A percentile compares a stretch with the other conserved stretches of the same genome.
Evolutionary conservation across 2,888 invertebrate species (phyloP).

Genomic region (Perdita meconis): DNA sequence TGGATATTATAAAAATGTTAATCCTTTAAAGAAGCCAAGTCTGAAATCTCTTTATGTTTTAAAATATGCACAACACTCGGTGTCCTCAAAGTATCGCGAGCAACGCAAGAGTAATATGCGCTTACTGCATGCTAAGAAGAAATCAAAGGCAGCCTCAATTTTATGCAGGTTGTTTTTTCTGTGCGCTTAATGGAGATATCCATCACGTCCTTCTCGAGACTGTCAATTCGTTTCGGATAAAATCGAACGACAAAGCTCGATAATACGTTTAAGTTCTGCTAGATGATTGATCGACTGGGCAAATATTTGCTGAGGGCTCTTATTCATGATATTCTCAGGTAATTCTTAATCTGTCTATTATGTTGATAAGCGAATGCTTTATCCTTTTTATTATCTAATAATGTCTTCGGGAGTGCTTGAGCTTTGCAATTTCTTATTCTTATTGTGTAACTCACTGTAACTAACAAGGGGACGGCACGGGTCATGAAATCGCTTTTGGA

Average conservation of each 20-base stretch:
- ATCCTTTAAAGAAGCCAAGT: constrained; percentile 16
- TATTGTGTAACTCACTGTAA: background rate
- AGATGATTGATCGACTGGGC: constrained; percentile 34
- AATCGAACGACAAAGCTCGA: constrained; percentile 15
- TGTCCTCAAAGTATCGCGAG: constrained; percentile 37
- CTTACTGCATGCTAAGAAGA: constrained; percentile 1
- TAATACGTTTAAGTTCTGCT: constrained; percentile 28
- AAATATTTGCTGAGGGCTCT: constrained; percentile 37
- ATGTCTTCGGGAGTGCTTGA: background rate
- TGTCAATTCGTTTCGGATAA: constrained; percentile 30
- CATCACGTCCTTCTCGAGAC: constrained; percentile 22
- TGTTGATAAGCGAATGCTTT: constrained; percentile 3
- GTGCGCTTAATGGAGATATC: constrained; percentile 45
- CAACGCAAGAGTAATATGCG: constrained; percentile 51
- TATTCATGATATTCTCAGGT: constrained; percentile 8
- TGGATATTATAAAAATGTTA: constrained; percentile 39
- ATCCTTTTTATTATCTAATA: background rate
- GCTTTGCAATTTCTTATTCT: background rate
- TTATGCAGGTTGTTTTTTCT: constrained; percentile 27
- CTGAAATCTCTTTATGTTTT: constrained; percentile 45
- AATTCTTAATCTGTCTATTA: background rate
- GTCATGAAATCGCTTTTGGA: no score
- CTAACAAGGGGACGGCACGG: no score
- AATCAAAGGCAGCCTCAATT: constrained; percentile 48
- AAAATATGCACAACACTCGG: constrained; percentile 41